phyloP scores from a whole-genome alignment of 1,140 invertebrate species.

The Microplitis mediator region DNA sequence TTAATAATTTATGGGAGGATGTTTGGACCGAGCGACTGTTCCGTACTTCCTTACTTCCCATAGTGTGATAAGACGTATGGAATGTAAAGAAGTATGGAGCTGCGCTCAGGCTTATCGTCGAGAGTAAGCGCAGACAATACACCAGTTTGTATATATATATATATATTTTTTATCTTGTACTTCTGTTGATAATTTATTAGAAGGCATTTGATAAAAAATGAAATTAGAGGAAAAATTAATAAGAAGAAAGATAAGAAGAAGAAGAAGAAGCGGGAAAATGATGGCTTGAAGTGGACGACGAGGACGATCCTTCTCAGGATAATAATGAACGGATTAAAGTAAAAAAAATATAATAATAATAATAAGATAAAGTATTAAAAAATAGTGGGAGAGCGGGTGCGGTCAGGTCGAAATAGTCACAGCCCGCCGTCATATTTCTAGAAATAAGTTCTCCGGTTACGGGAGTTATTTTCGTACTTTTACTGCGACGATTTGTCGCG shows the following conservation, averaged over 20 bases:
- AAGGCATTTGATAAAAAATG: too few species aligned
- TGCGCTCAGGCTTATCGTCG: conserved; percentile 55
- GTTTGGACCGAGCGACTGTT: conserved; percentile 67
- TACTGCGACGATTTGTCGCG: conserved; percentile 21
- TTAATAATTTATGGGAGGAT: too few species aligned
- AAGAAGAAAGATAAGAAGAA: background rate
- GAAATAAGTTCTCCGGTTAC: conserved; percentile 60
- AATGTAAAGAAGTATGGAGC: conserved; percentile 98
- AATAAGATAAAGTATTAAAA: conserved; percentile 17
- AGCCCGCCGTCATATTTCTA: conserved; percentile 47
- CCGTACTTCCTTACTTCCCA: conserved; percentile 97
- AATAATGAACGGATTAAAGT: background rate
- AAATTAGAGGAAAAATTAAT: too few species aligned
- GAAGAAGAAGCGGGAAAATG: conserved; percentile 1
- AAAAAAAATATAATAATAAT: background rate
- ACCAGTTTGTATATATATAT: too few species aligned
- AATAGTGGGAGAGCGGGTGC: conserved; percentile 12
- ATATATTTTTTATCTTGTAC: too few species aligned
- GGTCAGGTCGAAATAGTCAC: conserved; percentile 45
- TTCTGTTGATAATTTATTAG: too few species aligned
- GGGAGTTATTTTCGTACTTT: conserved; percentile 49
- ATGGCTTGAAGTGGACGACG: background rate
- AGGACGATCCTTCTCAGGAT: background rate
- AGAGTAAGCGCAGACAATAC: background rate
- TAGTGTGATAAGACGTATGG: conserved; percentile 85